Percentiles rank a stretch among this genome's conserved stretches.
These are phyloP conservation scores for Zoanthus sansibaricus DNA, from an alignment of 92 coral and sea anemone genomes.

Conservation along the genomic window DNA sequence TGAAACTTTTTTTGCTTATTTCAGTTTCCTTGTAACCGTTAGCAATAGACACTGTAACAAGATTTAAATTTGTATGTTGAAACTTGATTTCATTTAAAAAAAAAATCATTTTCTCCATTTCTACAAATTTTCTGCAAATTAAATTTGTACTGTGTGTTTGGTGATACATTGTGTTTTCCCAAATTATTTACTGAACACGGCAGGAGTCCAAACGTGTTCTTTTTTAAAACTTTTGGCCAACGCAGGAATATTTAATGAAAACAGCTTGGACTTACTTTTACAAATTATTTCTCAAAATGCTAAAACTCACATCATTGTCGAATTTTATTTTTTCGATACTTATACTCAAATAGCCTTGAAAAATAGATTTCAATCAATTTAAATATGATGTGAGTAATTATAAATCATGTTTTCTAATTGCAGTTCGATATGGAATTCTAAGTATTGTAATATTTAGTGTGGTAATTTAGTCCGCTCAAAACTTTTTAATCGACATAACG, in stretches of 20 bases:
- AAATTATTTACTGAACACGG: neutral
- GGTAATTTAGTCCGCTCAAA: constrained; percentile 12
- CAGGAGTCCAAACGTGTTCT: constrained; percentile 17
- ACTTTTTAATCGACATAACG: constrained; percentile 1
- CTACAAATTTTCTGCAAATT: constrained; percentile 10
- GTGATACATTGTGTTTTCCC: neutral
- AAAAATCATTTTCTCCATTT: neutral
- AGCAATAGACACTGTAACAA: neutral
- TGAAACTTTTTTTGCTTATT: neutral
- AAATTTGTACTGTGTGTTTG: constrained; percentile 2
- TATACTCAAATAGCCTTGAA: neutral
- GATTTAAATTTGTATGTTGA: neutral
- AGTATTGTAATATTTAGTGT: constrained; percentile 25
- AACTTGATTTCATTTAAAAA: neutral
- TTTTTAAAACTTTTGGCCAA: neutral
- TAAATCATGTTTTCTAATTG: neutral
- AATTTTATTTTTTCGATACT: neutral
- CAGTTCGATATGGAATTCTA: neutral
- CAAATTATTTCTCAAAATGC: neutral
- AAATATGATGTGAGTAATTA: constrained; percentile 4
- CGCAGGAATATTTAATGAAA: constrained; percentile 1
- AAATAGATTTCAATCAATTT: neutral
- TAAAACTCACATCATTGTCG: neutral
- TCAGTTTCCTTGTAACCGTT: neutral
- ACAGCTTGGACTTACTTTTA: neutral